phyloP scores from a whole-genome alignment of 2,113 vertebrate genomes.

The Bothrops jararaca region DNA sequence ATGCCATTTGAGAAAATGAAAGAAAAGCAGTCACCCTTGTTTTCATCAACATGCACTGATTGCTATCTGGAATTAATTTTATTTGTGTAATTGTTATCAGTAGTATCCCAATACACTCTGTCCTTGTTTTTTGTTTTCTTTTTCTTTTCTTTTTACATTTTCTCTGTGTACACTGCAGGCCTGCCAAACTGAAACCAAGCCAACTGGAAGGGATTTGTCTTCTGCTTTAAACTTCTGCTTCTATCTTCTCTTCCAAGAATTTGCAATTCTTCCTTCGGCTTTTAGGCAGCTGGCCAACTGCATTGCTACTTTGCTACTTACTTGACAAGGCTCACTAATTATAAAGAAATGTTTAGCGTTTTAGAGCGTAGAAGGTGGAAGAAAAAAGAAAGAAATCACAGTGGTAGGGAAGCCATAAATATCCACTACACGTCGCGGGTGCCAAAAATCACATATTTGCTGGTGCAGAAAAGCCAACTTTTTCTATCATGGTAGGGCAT shows the following conservation, averaged over 20 bases:
- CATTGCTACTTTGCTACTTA: slow-evolving; percentile 39
- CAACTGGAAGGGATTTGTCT: slow-evolving; percentile 56
- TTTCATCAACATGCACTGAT: not conserved
- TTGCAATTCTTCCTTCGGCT: slow-evolving; percentile 56
- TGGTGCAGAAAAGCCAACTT: not conserved
- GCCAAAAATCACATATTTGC: slow-evolving; percentile 3
- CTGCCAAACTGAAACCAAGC: slow-evolving; percentile 47
- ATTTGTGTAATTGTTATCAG: slow-evolving; percentile 14
- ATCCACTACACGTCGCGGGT: not conserved
- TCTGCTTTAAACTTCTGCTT: slow-evolving; percentile 61
- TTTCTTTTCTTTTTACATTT: not conserved
- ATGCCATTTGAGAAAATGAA: not conserved
- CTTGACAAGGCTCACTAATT: slow-evolving; percentile 62
- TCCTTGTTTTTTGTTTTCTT: not conserved
- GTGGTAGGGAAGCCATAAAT: slow-evolving; percentile 29
- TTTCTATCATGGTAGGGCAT: not conserved
- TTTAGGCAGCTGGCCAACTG: slow-evolving; percentile 55
- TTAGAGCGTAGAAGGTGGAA: slow-evolving; percentile 16
- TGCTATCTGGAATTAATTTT: slow-evolving; percentile 2
- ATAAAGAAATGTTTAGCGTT: slow-evolving; percentile 49
- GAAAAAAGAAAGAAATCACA: slow-evolving; percentile 47
- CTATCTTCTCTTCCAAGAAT: slow-evolving; percentile 60
- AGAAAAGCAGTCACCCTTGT: not conserved
- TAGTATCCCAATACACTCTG: slow-evolving; percentile 9
- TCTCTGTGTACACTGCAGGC: slow-evolving; percentile 50